A percentile compares a stretch with the other conserved stretches of the same genome.
Evolutionary conservation across 2,797 vertebrate genomes (phyloP).

Genomic region (Caiman crocodilus): DNA sequence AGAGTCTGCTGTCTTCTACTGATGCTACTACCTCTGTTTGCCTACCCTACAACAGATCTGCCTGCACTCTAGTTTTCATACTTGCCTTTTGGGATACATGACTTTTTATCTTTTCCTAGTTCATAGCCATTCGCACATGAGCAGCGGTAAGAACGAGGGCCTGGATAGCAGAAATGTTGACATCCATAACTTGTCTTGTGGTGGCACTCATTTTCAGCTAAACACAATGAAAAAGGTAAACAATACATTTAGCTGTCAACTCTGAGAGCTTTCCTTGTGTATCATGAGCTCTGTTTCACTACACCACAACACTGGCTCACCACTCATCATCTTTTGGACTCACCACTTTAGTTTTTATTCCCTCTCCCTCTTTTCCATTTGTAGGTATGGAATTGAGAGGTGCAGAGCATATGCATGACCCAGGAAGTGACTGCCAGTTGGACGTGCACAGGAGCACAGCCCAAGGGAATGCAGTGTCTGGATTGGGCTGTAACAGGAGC

Average conservation of each 20-base stretch:
- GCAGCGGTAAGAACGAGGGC: conserved; percentile 78
- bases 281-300: background rate
- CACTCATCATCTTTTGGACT: background rate
- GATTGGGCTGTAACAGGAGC: no score
- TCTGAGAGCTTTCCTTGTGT: background rate
- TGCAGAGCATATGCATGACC: background rate
- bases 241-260: background rate
- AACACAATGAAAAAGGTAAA: background rate
- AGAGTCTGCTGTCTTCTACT: background rate
- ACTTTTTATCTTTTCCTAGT: conserved; percentile 83
- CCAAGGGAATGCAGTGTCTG: no score
- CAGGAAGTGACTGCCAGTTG: no score
- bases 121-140: conserved; percentile 87
- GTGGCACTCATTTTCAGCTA: conserved; percentile 86
- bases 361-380: background rate
- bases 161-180: conserved; percentile 89
- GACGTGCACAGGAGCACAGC: no score
- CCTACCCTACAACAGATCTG: background rate
- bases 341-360: background rate
- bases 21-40: background rate
- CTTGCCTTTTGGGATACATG: conserved; percentile 86
- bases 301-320: fast-evolving
- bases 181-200: conserved; percentile 80
- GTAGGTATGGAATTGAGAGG: background rate
- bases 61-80: background rate